phyloP scores from a whole-genome alignment of 2,888 invertebrate species.

The Microctonus brassicae region DNA sequence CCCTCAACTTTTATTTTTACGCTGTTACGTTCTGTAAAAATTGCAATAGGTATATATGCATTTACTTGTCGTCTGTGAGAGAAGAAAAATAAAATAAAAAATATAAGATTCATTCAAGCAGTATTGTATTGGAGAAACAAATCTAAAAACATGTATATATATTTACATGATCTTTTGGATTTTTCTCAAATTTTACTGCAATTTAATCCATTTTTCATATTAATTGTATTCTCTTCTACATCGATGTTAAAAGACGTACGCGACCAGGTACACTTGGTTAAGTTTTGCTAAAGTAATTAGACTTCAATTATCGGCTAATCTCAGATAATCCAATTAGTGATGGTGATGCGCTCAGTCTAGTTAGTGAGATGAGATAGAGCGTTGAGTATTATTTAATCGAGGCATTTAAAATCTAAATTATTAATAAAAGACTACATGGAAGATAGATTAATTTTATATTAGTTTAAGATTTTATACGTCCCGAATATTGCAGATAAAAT shows the following conservation, averaged over 20 bases:
- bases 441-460: neutral
- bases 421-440: neutral
- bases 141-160: too few species aligned
- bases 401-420: neutral
- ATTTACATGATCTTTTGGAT: too few species aligned
- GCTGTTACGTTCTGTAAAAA: neutral
- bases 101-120: neutral
- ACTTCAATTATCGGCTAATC: constrained; percentile 25
- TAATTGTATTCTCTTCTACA: neutral
- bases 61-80: neutral
- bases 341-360: neutral
- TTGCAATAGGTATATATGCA: neutral
- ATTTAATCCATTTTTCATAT: neutral
- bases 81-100: neutral
- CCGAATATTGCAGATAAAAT: too few species aligned
- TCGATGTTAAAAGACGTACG: neutral
- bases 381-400: constrained; percentile 15
- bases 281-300: constrained; percentile 21
- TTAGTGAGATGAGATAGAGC: constrained; percentile 9
- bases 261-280: constrained; percentile 2
- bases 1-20: neutral
- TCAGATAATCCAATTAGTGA: constrained; percentile 18
- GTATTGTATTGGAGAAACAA: neutral
- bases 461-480: too few species aligned
- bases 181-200: neutral